Percentiles rank a stretch among this genome's conserved stretches.
Evolutionary conservation across 2,888 invertebrate species (phyloP).

Genomic region (Alsophila aescularia): DNA sequence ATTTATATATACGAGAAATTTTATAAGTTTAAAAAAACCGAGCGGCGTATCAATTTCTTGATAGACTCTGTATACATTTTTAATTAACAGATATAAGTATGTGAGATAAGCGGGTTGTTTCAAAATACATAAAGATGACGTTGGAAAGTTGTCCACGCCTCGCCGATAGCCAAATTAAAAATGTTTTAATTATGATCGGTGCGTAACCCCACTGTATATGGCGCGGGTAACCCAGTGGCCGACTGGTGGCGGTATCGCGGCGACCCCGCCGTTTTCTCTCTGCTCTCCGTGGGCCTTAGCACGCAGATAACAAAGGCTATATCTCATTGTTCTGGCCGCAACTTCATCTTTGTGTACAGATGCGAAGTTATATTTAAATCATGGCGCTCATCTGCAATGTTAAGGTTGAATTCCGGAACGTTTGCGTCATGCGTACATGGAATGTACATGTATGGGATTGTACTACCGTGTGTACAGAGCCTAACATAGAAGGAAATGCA

Average conservation of each 20-base stretch:
- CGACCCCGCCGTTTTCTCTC: constrained; percentile 25
- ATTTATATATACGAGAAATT: too few species aligned
- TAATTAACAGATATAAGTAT: constrained; percentile 5
- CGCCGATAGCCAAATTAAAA: constrained; percentile 43
- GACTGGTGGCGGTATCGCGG: constrained; percentile 45
- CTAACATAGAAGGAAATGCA: constrained; percentile 1
- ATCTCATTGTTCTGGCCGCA: constrained; percentile 50
- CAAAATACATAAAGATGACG: constrained; percentile 3
- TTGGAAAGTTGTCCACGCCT: constrained; percentile 46
- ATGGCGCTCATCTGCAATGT: constrained; percentile 76
- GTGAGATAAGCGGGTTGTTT: constrained; percentile 4
- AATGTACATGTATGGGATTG: constrained; percentile 50
- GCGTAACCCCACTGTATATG: constrained; percentile 48
- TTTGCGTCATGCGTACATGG: constrained; percentile 64
- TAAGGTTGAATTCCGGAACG: constrained; percentile 80
- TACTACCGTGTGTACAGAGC: constrained; percentile 25
- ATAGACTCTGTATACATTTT: not conserved
- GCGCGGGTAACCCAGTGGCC: constrained; percentile 57
- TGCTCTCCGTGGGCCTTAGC: constrained; percentile 19
- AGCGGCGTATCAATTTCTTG: too few species aligned
- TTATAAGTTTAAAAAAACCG: too few species aligned
- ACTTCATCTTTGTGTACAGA: constrained; percentile 55
- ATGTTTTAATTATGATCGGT: constrained; percentile 43
- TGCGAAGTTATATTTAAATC: constrained; percentile 78
- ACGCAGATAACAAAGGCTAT: constrained; percentile 34